Evolutionary conservation across 92 coral and sea anemone species (phyloP), one percentile per base, ranked within the genome.

Genomic region (Heteractis magnifica): DNA sequence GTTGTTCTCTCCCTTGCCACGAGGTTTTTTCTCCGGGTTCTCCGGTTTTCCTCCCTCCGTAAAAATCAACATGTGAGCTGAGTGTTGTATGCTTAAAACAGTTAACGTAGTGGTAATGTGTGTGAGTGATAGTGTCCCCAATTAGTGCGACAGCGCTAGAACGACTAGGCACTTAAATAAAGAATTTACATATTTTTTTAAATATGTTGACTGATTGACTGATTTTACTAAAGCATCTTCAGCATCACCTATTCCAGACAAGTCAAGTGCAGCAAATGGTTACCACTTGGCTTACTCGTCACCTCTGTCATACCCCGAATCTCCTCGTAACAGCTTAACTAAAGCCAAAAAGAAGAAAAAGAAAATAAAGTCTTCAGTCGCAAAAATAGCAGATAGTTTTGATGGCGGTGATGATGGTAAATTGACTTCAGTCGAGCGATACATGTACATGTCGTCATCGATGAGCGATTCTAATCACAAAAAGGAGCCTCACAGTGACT

Each of bases 301-400:
- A 3, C 15, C 80, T 20, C 62, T 52, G 6, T 71, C 60, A 6
- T 71, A 78, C 56, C 78, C 14, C 41, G 68, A 72, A 21, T 72
- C 73, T 21, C 59, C 89, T 15, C 20, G 11, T 48, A 80, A 26
- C 53, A 83, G 76, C 62, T 51, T 60, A 56, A 73, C 75, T 12
- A 83, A 84, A 64, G 64, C 82, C 55, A 59, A 75, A 85, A 91
- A 89, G 93, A 90, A 84, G 72, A 91, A 87, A 76, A 93, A 93
- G 82, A 91, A 83, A 52, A 90, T 79, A 52, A 87, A 86, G 77
- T 90, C 95, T 3, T 90, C 89, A 52, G 95, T 94, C 4, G 98
- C 86, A 82, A 78, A 85, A 87, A 94, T 94, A 60, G 91, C 93
- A 0, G 98, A 93, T 56, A 87, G 90, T 50, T 75, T 74, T 1